Conservation (phyloP, 2,797 vertebrate species). For the Notoglanidium macrostoma region DNA sequence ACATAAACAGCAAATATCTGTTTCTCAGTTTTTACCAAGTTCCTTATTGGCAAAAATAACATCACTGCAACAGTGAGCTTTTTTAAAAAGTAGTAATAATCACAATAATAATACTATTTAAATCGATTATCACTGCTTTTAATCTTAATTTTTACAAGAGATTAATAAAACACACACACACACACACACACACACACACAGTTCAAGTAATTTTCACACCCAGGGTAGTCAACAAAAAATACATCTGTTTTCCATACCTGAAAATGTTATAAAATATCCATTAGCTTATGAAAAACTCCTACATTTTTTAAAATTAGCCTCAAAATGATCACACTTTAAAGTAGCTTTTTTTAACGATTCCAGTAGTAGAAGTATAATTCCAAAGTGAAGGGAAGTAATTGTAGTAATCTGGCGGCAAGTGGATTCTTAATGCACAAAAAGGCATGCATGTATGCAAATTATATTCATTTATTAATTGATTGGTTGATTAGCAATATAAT, state of each 20-base stretch:
- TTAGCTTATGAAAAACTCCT: neutral
- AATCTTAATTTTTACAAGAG: neutral
- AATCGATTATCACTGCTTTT: neutral
- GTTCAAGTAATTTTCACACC: neutral
- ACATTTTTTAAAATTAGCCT: neutral
- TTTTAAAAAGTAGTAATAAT: neutral
- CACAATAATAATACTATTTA: neutral
- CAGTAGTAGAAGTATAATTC: neutral
- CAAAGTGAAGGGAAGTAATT: neutral
- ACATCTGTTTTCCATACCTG: neutral
- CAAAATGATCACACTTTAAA: neutral
- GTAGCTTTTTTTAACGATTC: no score
- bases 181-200: no score
- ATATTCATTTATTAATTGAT: neutral
- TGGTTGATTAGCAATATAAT: neutral
- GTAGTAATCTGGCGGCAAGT: neutral
- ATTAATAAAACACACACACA: neutral
- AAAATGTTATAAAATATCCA: neutral
- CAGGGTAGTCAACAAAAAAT: neutral
- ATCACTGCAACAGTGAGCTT: neutral
- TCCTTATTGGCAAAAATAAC: neutral
- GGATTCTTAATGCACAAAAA: neutral
- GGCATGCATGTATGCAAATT: neutral
- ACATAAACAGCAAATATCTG: neutral
- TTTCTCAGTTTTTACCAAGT: neutral